Evolutionary conservation across 2,113 vertebrate genomes (phyloP).

Genomic region (Uropsilus gracilis): DNA sequence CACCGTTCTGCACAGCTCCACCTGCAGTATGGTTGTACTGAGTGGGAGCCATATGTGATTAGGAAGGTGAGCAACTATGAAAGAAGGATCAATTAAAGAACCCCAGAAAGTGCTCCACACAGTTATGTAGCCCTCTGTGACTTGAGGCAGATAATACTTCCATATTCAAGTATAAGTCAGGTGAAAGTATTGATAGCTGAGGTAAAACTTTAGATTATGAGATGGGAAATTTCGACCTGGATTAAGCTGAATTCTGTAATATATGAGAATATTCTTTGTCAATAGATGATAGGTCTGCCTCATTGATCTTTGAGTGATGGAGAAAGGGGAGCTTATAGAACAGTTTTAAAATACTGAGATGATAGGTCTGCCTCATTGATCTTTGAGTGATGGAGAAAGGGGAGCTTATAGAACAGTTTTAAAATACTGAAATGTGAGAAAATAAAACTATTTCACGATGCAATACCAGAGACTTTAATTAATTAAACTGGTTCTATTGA

Average conservation of each 20-base stretch:
- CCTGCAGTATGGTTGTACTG: background rate
- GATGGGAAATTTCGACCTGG: background rate
- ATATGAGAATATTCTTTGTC: background rate
- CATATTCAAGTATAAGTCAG: background rate
- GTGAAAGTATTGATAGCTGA: background rate
- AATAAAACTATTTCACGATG: background rate
- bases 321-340: background rate
- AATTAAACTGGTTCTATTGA: background rate
- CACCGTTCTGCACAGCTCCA: fast-evolving
- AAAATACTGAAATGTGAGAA: background rate
- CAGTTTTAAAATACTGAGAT: background rate
- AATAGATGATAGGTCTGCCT: background rate
- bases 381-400: background rate
- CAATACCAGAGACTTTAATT: background rate
- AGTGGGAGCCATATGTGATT: no score
- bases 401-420: background rate
- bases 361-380: background rate
- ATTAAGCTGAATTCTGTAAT: background rate
- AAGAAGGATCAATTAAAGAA: background rate
- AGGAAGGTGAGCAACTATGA: background rate
- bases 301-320: background rate
- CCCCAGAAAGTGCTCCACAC: background rate
- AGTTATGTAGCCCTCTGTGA: background rate
- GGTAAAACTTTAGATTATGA: background rate
- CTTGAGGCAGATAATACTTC: background rate